Conservation (phyloP, 2,888 invertebrate genomes). For the Ichneumoninae sp. region DNA sequence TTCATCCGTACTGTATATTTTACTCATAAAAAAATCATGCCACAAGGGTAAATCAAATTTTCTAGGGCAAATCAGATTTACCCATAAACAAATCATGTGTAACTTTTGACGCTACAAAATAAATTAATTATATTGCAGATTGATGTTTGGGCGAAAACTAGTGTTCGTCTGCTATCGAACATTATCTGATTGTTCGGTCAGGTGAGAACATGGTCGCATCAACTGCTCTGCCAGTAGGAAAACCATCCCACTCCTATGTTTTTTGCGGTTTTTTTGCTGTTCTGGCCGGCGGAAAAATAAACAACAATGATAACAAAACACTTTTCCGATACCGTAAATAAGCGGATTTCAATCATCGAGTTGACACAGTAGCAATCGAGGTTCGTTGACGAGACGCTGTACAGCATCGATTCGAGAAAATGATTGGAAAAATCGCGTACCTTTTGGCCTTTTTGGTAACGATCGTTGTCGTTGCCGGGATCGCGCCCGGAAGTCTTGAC, state of each 20-base stretch:
- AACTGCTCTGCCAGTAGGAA: too few species aligned
- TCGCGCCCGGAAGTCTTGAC: too few species aligned
- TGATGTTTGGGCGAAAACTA: too few species aligned
- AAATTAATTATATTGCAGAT: neutral
- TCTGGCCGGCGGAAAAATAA: too few species aligned
- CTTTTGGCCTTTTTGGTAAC: slow-evolving; percentile 31
- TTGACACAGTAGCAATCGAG: neutral
- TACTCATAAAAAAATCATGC: neutral
- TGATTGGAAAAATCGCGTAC: slow-evolving; percentile 49
- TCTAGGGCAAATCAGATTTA: too few species aligned
- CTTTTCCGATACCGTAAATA: neutral
- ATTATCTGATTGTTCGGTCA: too few species aligned
- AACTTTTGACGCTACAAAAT: too few species aligned
- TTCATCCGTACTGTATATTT: neutral
- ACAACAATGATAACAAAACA: slow-evolving; percentile 65
- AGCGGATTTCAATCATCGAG: neutral
- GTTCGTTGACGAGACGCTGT: neutral
- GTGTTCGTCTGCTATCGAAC: too few species aligned
- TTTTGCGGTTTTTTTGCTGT: too few species aligned
- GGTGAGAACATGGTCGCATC: too few species aligned
- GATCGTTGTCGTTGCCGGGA: slow-evolving; percentile 5
- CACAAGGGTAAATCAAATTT: too few species aligned
- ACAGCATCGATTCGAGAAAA: neutral
- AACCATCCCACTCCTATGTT: neutral
- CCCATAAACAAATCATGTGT: too few species aligned